Evolutionary conservation across 2,113 vertebrate species (phyloP), one percentile per base, ranked within the genome.

Genomic region (Micromys minutus): DNA sequence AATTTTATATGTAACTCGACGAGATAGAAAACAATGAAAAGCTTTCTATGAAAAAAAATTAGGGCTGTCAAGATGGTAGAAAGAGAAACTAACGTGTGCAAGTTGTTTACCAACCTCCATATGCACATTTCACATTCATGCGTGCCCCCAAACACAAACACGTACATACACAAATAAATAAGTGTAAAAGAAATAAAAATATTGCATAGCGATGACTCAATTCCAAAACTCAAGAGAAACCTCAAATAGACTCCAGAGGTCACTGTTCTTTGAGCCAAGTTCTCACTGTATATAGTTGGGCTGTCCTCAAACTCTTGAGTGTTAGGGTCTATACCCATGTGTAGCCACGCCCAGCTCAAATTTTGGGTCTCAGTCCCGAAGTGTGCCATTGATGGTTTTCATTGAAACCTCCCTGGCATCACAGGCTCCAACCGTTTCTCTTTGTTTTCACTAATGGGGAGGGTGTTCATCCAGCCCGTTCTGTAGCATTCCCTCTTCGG

Each of bases 181-280:
- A 92, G 21, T 34, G 22, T 12, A 34, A 63, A 85, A 10, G 16
- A 61, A 97, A 81, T 76, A 89, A n/a, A 76, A 47, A 57, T 4
- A 61, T 61, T 61, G 17, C n/a, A 42, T 19, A 83, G 57, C 3
- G 55, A 55, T 92, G 90, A 50, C 31, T 96, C 86, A 76, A 36
- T 59, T 96, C 95, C 85, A 94, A 97, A 79, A 90, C 31, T 80
- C 36, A 72, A 31, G 63, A 77, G 71, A 84, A 83, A 65, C 92
- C 86, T 91, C 57, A 69, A 61, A 13, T 75, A 45, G 77, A 95
- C 47, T 71, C 29, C 52, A 88, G 1, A 65, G 52, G n/a, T n/a
- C n/a, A n/a, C n/a, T n/a, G n/a, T n/a, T n/a, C n/a, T n/a, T n/a
- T n/a, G n/a, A n/a, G n/a, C n/a, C n/a, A n/a, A n/a, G n/a, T n/a